phyloP scores from a whole-genome alignment of 2,888 invertebrate species.

The Perdita meconis region DNA sequence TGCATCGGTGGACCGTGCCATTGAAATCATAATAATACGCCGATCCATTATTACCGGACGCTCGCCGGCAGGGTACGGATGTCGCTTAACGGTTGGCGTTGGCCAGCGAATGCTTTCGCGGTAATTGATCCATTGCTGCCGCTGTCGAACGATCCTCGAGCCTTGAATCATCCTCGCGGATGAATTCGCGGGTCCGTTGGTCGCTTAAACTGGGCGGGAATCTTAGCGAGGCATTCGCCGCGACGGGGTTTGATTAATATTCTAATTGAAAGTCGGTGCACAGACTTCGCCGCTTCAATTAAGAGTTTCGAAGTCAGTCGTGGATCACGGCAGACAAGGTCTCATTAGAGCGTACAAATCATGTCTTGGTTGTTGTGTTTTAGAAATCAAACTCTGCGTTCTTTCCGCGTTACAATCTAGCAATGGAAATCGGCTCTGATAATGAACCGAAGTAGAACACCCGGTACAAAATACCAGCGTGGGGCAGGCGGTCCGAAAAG shows the following conservation, averaged over 20 bases:
- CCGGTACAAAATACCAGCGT: constrained; percentile 27
- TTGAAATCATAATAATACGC: constrained; percentile 76
- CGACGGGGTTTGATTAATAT: too few species aligned
- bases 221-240: too few species aligned
- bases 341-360: too few species aligned
- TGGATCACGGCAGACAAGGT: too few species aligned
- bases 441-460: constrained; percentile 50
- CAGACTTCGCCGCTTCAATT: too few species aligned
- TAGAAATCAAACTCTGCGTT: constrained; percentile 10
- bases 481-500: constrained; percentile 39
- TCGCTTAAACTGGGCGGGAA: too few species aligned
- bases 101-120: constrained; percentile 21
- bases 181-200: not conserved
- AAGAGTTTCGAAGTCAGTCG: too few species aligned
- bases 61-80: constrained; percentile 50
- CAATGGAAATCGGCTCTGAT: constrained; percentile 32
- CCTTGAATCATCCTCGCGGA: not conserved
- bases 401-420: not conserved
- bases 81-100: constrained; percentile 44
- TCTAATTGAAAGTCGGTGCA: too few species aligned
- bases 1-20: constrained; percentile 67
- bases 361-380: too few species aligned
- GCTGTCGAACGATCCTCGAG: constrained; percentile 15
- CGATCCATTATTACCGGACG: constrained; percentile 62
- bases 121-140: constrained; percentile 53